phyloP scores from a whole-genome alignment of 2,888 invertebrate genomes.

The Trisateles emortualis region DNA sequence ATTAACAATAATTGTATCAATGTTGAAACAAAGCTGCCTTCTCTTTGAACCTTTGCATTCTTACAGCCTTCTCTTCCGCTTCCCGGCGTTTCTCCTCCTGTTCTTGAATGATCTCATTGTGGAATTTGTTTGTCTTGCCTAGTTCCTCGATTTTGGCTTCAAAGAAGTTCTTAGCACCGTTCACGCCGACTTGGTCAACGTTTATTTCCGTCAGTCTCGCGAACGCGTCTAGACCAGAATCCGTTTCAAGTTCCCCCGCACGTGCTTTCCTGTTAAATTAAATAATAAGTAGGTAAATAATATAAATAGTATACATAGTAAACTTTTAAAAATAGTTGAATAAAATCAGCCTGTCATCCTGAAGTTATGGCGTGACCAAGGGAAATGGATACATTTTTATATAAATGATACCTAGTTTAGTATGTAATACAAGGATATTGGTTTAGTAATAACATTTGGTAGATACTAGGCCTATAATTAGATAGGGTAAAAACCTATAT shows the following conservation, averaged over 20 bases:
- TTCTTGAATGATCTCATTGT: constrained; percentile 96
- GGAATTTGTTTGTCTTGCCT: constrained; percentile 94
- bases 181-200: constrained; percentile 97
- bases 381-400: too few relatives aligned
- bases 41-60: constrained; percentile 95
- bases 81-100: constrained; percentile 95
- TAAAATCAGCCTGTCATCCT: too few relatives aligned
- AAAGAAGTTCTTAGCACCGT: constrained; percentile 97
- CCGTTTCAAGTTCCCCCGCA: constrained; percentile 95
- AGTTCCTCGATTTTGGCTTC: constrained; percentile 98
- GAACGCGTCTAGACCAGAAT: constrained; percentile 95
- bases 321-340: too few relatives aligned
- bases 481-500: too few relatives aligned
- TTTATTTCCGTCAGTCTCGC: constrained; percentile 96
- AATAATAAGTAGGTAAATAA: too few relatives aligned
- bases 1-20: constrained; percentile 53
- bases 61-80: constrained; percentile 93
- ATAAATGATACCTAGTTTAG: too few relatives aligned
- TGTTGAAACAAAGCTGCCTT: constrained; percentile 93
- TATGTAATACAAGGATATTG: too few relatives aligned
- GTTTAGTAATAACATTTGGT: too few relatives aligned
- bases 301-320: too few relatives aligned
- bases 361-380: too few relatives aligned
- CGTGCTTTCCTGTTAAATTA: constrained; percentile 91
- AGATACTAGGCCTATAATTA: too few relatives aligned